Base-by-base conservation (phyloP, 23 tunicate genomes). In the Trididemnum miniatum region DNA sequence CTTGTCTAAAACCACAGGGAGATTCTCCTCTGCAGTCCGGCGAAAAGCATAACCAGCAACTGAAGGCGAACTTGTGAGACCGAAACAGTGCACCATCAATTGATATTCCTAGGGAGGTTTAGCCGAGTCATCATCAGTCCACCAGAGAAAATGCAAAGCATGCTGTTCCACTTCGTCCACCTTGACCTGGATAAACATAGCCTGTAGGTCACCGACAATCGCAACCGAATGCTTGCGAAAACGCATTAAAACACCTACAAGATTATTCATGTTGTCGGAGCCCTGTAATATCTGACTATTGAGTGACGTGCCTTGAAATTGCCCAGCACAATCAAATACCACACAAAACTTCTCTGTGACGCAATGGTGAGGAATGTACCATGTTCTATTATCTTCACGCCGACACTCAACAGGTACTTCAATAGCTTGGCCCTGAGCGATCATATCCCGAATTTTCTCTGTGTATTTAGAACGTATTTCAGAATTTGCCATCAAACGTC, bases 301-400 rank as follows among this genome's bases (percentile, higher is more conserved):
- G 7, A 67, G 32, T 31, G 75, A 67, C 15, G 75, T 67, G 37
- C 79, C 79, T 9, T 24, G 4, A 27, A 38, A 73, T 37, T 73
- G 57, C 9, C 29, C 79, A 9, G 31, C 59, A 73, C 79, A 73
- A 39, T 73, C 79, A 39, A 73, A 73, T 4, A 38, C 79, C 9
- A 73, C 79, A 20, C 59, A 1, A 26, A 73, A 73, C 59, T 73
- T 73, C 2, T 12, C 24, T 25, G 28, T 15, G 22, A 40, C 31
- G 30, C 79, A 73, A 39, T 73, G 59, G 32, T 73, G 79, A 2
- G 79, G 79, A 2, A 73, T 40, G 29, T 73, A 73, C 57, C 79
- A 73, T 15, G 38, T 31, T 39, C 59, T 37, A n/a, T n/a, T 20
- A 2, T 73, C 59, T 9, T 73, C 59, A 24, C 59, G 2, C 30